Percentiles rank a stretch among this genome's conserved stretches.
Conservation (phyloP, 2,797 vertebrate genomes). For the Zalophus californianus region DNA sequence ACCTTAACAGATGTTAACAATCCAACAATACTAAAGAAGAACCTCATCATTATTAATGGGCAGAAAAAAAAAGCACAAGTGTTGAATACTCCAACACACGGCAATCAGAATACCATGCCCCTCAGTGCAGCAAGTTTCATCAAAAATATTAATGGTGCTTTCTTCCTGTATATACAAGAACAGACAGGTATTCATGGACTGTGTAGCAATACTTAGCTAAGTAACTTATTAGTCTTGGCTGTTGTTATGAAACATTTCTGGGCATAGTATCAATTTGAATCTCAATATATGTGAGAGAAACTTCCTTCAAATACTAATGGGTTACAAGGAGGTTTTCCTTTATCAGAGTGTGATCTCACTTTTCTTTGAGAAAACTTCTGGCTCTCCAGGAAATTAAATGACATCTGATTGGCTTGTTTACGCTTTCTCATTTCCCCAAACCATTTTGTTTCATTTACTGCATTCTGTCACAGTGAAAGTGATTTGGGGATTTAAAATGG, state of each 20-base stretch:
- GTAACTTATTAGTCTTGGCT: slow-evolving; percentile 19
- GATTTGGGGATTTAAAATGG: slow-evolving; percentile 87
- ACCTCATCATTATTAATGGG: background rate
- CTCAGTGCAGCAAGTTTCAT: background rate
- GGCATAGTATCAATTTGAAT: slow-evolving; percentile 59
- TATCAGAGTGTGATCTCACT: slow-evolving; percentile 55
- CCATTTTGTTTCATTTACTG: slow-evolving; percentile 87
- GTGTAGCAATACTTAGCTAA: slow-evolving; percentile 35
- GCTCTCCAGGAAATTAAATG: slow-evolving; percentile 81
- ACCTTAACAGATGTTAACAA: background rate
- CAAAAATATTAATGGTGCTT: background rate
- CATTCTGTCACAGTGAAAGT: slow-evolving; percentile 81
- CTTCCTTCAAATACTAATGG: background rate
- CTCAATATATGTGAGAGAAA: slow-evolving; percentile 31
- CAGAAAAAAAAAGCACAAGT: background rate
- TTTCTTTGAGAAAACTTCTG: slow-evolving; percentile 71
- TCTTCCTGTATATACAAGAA: background rate
- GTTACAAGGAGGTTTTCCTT: slow-evolving; percentile 53
- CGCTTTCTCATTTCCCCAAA: slow-evolving; percentile 84
- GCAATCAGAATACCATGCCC: background rate
- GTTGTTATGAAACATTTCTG: slow-evolving; percentile 11
- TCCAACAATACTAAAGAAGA: background rate
- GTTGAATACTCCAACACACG: background rate
- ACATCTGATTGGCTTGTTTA: slow-evolving; percentile 86
- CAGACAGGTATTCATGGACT: background rate